A percentile compares a stretch with the other conserved stretches of the same genome.
These are phyloP conservation scores for Hylia prasina DNA, from an alignment of 2,113 vertebrate species.

Conservation along the genomic window DNA sequence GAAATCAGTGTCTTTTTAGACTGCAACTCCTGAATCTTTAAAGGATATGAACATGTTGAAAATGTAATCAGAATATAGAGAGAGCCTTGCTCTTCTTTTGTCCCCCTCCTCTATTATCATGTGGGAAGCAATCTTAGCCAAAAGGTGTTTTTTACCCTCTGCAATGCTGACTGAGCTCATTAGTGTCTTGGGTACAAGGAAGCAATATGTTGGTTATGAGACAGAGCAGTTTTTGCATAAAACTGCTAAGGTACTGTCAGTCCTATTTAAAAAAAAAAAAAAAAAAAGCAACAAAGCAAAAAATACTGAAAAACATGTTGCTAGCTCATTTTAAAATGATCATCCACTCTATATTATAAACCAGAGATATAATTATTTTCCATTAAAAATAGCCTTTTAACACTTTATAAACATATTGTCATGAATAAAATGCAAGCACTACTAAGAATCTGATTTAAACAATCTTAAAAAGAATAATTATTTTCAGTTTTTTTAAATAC, in stretches of 20 bases:
- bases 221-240: background rate
- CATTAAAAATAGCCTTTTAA: background rate
- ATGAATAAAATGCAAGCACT: background rate
- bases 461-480: background rate
- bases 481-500: background rate
- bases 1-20: background rate
- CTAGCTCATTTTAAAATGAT: background rate
- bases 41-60: background rate
- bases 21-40: background rate
- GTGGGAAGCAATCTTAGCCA: background rate
- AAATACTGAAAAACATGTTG: background rate
- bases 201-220: background rate
- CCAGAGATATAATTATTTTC: background rate
- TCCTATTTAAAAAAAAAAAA: background rate
- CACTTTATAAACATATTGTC: accelerated
- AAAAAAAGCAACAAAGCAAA: background rate
- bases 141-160: background rate
- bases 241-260: background rate
- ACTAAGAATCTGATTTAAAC: background rate
- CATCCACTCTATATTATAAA: background rate
- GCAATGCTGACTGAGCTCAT: background rate
- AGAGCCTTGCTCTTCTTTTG: background rate
- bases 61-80: background rate
- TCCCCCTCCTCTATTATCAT: background rate
- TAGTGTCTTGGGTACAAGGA: background rate